Conservation (phyloP, 1,140 invertebrate species). For the Papilio machaon region DNA sequence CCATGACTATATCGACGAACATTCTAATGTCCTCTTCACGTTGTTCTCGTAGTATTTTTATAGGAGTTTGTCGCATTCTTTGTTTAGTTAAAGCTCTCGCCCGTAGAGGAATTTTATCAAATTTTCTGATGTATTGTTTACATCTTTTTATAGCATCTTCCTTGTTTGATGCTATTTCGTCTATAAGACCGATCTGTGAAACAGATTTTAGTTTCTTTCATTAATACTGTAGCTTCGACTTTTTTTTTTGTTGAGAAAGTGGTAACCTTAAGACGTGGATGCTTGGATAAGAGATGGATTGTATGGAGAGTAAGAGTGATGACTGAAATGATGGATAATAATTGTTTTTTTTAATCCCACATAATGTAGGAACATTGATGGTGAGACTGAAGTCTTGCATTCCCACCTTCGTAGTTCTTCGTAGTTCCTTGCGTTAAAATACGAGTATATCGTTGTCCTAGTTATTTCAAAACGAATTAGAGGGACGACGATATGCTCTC, state of each 20-base stretch:
- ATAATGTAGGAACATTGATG: neutral
- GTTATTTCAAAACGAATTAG: neutral
- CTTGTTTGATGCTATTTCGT: conserved; percentile 87
- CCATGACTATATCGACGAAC: conserved; percentile 82
- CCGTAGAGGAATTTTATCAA: conserved; percentile 82
- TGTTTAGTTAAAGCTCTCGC: conserved; percentile 85
- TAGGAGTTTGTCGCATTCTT: conserved; percentile 78
- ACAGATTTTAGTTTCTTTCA: neutral
- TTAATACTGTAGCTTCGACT: neutral
- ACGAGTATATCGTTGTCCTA: neutral
- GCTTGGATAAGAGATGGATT: too few relatives aligned
- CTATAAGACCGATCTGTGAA: conserved; percentile 85
- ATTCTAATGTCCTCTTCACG: conserved; percentile 82
- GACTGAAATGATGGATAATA: too few relatives aligned
- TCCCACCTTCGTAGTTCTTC: too few relatives aligned
- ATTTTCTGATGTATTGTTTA: conserved; percentile 84
- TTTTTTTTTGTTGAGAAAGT: too few relatives aligned
- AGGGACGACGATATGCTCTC: neutral
- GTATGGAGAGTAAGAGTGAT: neutral
- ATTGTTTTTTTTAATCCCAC: neutral
- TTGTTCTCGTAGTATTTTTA: conserved; percentile 82
- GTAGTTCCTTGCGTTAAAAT: too few relatives aligned
- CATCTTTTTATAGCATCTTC: conserved; percentile 85
- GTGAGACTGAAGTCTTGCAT: neutral
- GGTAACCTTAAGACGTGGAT: too few relatives aligned